Percentiles rank a stretch among this genome's conserved stretches.
Conservation (phyloP, 2,113 vertebrate genomes). For the Centropus bengalensis region DNA sequence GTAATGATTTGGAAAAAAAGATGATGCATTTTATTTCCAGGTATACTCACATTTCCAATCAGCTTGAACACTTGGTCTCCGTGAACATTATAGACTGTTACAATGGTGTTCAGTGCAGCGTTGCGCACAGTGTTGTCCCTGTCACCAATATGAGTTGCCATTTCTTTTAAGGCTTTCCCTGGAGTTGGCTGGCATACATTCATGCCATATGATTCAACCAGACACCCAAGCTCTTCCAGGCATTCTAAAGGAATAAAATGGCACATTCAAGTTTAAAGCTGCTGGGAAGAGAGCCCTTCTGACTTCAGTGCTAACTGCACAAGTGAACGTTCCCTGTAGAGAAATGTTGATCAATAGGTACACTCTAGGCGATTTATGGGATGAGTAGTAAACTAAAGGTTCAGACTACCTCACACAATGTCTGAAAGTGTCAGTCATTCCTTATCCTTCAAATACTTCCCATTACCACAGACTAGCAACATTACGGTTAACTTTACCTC, state of each 20-base stretch:
- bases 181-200: constrained; percentile 96
- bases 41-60: constrained; percentile 92
- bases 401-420: neutral
- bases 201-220: constrained; percentile 95
- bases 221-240: constrained; percentile 94
- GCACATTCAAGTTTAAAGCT: neutral
- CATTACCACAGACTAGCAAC: neutral
- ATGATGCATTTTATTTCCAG: neutral
- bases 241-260: constrained; percentile 82
- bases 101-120: constrained; percentile 94
- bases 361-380: neutral
- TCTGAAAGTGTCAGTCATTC: neutral
- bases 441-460: neutral
- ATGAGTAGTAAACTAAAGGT: neutral
- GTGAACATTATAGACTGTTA: constrained; percentile 93
- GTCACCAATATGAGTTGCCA: constrained; percentile 94
- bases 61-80: constrained; percentile 98
- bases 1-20: neutral
- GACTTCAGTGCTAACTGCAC: neutral
- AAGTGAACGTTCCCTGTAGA: neutral
- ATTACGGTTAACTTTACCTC: neutral
- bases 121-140: constrained; percentile 96
- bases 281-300: neutral
- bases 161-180: constrained; percentile 95
- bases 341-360: neutral